These are phyloP conservation scores for Adelges cooleyi DNA, from an alignment of 1,140 invertebrate genomes.

Conservation along the genomic window DNA sequence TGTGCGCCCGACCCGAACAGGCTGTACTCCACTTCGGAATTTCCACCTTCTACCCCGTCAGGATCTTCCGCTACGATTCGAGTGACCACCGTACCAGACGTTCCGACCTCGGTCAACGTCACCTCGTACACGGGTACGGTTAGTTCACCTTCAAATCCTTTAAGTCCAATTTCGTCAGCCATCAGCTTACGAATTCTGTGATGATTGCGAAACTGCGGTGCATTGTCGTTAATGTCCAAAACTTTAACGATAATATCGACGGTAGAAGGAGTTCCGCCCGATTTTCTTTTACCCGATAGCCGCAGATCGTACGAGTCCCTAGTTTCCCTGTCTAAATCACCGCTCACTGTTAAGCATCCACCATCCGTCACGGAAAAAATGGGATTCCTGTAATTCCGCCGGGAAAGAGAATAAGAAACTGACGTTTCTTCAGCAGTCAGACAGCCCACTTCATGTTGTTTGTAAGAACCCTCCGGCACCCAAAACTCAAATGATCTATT, in stretches of 20 bases:
- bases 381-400: slow-evolving; percentile 1
- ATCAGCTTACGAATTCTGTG: slow-evolving; percentile 37
- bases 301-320: slow-evolving; percentile 57
- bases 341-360: slow-evolving; percentile 64
- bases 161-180: slow-evolving; percentile 1
- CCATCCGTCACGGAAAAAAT: slow-evolving; percentile 55
- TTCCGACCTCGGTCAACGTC: slow-evolving; percentile 53
- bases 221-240: slow-evolving; percentile 66
- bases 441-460: slow-evolving; percentile 55
- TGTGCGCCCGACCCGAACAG: slow-evolving; percentile 49
- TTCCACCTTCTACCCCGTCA: slow-evolving; percentile 68
- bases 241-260: slow-evolving; percentile 69
- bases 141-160: slow-evolving; percentile 18
- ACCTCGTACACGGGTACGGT: slow-evolving; percentile 56
- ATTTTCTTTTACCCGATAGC: slow-evolving; percentile 64
- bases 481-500: slow-evolving; percentile 63
- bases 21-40: slow-evolving; percentile 63
- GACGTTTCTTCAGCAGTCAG: slow-evolving; percentile 54
- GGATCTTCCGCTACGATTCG: slow-evolving; percentile 70
- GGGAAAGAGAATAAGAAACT: neutral
- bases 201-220: slow-evolving; percentile 52
- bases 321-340: slow-evolving; percentile 65
- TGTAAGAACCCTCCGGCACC: slow-evolving; percentile 62
- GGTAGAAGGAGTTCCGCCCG: slow-evolving; percentile 45
- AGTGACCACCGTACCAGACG: slow-evolving; percentile 54